phyloP scores from a whole-genome alignment of 2,113 vertebrate species.

The Oncorhynchus kisutch region DNA sequence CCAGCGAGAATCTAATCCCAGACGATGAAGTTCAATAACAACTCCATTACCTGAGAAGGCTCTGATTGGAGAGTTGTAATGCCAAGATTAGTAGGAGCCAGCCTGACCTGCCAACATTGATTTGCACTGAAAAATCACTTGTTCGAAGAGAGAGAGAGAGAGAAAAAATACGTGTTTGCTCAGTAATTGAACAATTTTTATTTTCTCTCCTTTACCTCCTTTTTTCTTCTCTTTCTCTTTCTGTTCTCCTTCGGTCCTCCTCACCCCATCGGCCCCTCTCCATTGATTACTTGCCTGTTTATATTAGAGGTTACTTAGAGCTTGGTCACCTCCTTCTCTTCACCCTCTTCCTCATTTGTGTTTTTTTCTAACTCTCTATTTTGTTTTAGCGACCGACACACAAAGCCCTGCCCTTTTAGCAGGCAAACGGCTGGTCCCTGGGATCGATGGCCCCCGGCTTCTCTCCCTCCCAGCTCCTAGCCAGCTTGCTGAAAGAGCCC shows the following conservation, averaged over 20 bases:
- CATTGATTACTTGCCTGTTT: slow-evolving; percentile 92
- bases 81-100: slow-evolving; percentile 97
- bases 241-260: slow-evolving; percentile 46
- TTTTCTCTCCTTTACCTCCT: slow-evolving; percentile 75
- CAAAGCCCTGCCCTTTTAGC: slow-evolving; percentile 72
- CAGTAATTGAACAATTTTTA: slow-evolving; percentile 95
- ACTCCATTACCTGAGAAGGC: slow-evolving; percentile 95
- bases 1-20: slow-evolving; percentile 96
- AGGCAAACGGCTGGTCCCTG: slow-evolving; percentile 71
- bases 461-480: slow-evolving; percentile 70
- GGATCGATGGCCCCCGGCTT: slow-evolving; percentile 82
- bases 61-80: slow-evolving; percentile 98
- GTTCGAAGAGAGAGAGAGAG: slow-evolving; percentile 79
- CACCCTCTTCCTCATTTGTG: slow-evolving; percentile 79
- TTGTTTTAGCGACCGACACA: slow-evolving; percentile 76
- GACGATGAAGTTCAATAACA: slow-evolving; percentile 99
- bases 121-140: slow-evolving; percentile 98
- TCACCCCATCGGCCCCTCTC: slow-evolving; percentile 76
- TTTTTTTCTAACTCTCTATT: slow-evolving; percentile 60
- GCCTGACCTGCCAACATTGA: slow-evolving; percentile 98
- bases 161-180: slow-evolving; percentile 86
- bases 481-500: slow-evolving; percentile 80
- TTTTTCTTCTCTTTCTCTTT: slow-evolving; percentile 49
- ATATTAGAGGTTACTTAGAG: slow-evolving; percentile 83
- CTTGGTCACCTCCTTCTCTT: slow-evolving; percentile 70